Percentiles rank a stretch among this genome's conserved stretches.
Evolutionary conservation across 2,113 vertebrate species (phyloP).

Genomic region (Microtus richardsoni): DNA sequence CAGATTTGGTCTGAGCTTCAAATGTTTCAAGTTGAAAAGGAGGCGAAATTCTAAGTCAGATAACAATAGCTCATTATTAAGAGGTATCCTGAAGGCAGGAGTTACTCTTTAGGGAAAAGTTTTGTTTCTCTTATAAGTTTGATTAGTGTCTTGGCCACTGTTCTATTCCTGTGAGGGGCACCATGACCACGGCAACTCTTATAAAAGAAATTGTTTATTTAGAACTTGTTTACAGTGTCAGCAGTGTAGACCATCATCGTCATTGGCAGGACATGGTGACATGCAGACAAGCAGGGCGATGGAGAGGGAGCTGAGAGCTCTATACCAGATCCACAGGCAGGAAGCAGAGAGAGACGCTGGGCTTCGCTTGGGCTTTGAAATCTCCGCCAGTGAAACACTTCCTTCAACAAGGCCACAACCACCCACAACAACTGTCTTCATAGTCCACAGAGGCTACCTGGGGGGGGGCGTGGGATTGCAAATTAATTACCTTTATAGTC

Average conservation of each 20-base stretch:
- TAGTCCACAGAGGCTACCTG: neutral
- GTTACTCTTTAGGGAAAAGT: neutral
- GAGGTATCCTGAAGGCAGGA: neutral
- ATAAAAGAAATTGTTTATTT: neutral
- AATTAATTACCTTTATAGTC: neutral
- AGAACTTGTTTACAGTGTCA: neutral
- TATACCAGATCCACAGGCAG: neutral
- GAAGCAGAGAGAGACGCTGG: neutral
- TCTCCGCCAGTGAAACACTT: neutral
- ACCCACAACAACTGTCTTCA: neutral
- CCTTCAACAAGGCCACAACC: too few species aligned
- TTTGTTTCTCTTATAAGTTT: neutral
- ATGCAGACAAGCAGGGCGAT: neutral
- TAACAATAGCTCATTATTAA: neutral
- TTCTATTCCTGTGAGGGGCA: neutral
- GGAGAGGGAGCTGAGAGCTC: neutral
- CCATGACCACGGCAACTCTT: neutral
- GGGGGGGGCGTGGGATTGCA: neutral
- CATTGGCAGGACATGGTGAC: neutral
- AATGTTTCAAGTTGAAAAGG: conserved; percentile 4
- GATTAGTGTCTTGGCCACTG: neutral
- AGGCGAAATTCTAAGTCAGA: neutral
- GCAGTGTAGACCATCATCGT: neutral
- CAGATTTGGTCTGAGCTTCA: neutral
- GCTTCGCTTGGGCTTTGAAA: neutral